phyloP scores from a whole-genome alignment of 2,113 vertebrate species.

The Chloebia gouldiae region DNA sequence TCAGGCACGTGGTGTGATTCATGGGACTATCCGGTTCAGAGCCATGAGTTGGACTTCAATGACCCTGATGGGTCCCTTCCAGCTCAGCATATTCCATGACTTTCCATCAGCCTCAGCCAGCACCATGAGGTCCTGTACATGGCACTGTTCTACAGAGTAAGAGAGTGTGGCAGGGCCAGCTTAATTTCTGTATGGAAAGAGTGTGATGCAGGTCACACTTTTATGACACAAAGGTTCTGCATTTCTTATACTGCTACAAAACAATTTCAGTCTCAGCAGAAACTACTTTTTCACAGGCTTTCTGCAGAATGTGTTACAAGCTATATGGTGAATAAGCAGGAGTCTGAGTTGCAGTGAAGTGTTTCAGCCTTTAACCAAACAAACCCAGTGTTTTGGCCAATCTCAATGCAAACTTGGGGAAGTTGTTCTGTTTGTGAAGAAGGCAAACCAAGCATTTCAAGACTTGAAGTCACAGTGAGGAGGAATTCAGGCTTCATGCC shows the following conservation, averaged over 20 bases:
- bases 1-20: neutral
- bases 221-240: neutral
- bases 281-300: neutral
- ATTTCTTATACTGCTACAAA: neutral
- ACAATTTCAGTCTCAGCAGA: neutral
- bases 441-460: neutral
- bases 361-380: neutral
- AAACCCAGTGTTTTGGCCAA: neutral
- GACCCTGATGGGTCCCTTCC: neutral
- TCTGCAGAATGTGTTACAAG: neutral
- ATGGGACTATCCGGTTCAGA: neutral
- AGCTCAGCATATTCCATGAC: neutral
- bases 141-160: fast-evolving
- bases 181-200: neutral
- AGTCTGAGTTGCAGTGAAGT: neutral
- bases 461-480: neutral
- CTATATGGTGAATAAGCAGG: too few relatives aligned
- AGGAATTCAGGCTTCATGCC: neutral
- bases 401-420: neutral
- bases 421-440: neutral
- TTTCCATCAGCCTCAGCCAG: neutral
- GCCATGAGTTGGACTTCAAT: fast-evolving
- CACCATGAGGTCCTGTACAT: fast-evolving
- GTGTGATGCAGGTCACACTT: too few relatives aligned
- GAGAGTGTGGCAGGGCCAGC: fast-evolving